Evolutionary conservation across 2,113 vertebrate genomes (phyloP).

Genomic region (Etheostoma spectabile): DNA sequence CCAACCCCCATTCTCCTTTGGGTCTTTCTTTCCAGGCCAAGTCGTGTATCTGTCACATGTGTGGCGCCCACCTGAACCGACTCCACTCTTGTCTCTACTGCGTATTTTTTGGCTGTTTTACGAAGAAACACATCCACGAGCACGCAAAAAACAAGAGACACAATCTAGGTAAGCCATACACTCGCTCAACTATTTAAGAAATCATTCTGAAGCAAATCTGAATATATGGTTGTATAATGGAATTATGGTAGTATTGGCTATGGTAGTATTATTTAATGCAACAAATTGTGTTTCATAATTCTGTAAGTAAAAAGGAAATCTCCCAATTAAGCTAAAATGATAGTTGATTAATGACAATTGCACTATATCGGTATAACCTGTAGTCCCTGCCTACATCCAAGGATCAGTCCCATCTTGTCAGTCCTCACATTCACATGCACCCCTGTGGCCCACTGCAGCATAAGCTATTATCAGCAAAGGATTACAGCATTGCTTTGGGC

Average conservation of each 20-base stretch:
- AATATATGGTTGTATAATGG: not conserved
- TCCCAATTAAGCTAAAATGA: not conserved
- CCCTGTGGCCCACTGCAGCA: conserved; percentile 57
- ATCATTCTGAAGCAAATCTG: no score
- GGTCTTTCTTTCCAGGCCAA: conserved; percentile 74
- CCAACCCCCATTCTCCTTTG: conserved; percentile 15
- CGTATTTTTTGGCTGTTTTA: conserved; percentile 99
- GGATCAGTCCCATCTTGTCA: conserved; percentile 31
- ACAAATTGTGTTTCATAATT: not conserved
- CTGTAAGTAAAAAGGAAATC: not conserved
- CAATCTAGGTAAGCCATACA: conserved; percentile 93
- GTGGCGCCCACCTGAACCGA: conserved; percentile 90
- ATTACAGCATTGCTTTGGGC: conserved; percentile 62
- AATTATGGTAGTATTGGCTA: no score
- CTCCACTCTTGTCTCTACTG: conserved; percentile 99
- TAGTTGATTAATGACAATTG: not conserved
- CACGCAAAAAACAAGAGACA: conserved; percentile 98
- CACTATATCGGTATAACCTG: not conserved
- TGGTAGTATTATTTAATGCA: not conserved
- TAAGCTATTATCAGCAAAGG: conserved; percentile 59
- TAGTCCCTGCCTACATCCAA: not conserved
- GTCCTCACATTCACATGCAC: conserved; percentile 52
- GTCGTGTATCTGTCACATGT: conserved; percentile 86
- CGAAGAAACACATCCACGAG: conserved; percentile 99
- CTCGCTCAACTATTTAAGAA: no score